Conservation (phyloP, 2,113 vertebrate genomes). For the Lutjanus erythropterus region DNA sequence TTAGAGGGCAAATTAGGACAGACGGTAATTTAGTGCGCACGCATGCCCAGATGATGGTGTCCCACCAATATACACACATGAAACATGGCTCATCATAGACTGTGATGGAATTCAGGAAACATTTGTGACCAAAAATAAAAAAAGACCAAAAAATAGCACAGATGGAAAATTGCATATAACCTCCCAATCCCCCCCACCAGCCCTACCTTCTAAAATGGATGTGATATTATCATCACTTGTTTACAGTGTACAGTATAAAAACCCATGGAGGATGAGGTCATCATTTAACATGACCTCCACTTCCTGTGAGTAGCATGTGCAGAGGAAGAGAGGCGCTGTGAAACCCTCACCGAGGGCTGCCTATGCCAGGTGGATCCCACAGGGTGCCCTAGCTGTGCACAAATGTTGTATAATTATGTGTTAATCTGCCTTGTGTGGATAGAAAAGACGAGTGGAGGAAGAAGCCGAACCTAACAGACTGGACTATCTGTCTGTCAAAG, state of each 20-base stretch:
- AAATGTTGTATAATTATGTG: slow-evolving; percentile 80
- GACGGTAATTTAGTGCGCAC: not conserved
- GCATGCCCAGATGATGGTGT: not conserved
- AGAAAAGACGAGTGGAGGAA: slow-evolving; percentile 27
- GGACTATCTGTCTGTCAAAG: slow-evolving; percentile 54
- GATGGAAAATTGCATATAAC: slow-evolving; percentile 43
- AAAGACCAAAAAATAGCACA: slow-evolving; percentile 19
- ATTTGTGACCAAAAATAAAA: not conserved
- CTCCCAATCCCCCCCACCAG: slow-evolving; percentile 13
- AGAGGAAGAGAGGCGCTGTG: slow-evolving; percentile 74
- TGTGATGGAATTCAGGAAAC: not conserved
- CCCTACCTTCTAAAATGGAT: slow-evolving; percentile 23
- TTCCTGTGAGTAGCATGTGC: slow-evolving; percentile 72
- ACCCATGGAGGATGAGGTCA: slow-evolving; percentile 63
- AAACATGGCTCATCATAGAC: slow-evolving; percentile 9
- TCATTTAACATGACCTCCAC: slow-evolving; percentile 52
- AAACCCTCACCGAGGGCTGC: slow-evolving; percentile 38
- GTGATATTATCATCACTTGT: slow-evolving; percentile 20
- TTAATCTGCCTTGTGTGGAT: slow-evolving; percentile 69
- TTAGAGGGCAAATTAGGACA: slow-evolving; percentile 1
- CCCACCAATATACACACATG: not conserved
- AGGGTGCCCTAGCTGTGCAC: slow-evolving; percentile 70
- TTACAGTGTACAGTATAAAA: slow-evolving; percentile 40
- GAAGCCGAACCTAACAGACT: slow-evolving; percentile 30
- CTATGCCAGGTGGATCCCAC: slow-evolving; percentile 68